Percentiles rank a stretch among this genome's conserved stretches.
Evolutionary conservation across 1,140 invertebrate species (phyloP).

Genomic region (Zaprionus camerounensis): DNA sequence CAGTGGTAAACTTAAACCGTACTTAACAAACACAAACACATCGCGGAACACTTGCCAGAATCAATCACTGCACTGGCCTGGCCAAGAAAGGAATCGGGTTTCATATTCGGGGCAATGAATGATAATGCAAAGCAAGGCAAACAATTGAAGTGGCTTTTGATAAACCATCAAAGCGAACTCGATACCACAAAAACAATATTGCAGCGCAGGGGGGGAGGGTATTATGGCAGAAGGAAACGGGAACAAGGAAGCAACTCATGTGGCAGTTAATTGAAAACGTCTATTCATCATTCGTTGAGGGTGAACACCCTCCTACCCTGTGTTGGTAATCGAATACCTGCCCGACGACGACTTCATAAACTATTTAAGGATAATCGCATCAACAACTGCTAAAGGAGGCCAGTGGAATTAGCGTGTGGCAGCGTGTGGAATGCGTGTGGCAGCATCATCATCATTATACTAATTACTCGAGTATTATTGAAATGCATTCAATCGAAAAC

Average conservation of each 20-base stretch:
- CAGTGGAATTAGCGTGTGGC: slow-evolving; percentile 46
- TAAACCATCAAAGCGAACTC: slow-evolving; percentile 80
- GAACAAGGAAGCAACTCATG: slow-evolving; percentile 55
- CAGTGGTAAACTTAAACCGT: background rate
- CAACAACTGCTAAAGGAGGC: slow-evolving; percentile 31
- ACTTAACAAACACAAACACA: slow-evolving; percentile 30
- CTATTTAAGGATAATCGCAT: slow-evolving; percentile 69
- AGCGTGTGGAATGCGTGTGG: slow-evolving; percentile 60
- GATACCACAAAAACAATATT: slow-evolving; percentile 56
- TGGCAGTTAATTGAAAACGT: slow-evolving; percentile 75
- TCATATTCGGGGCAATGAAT: slow-evolving; percentile 56
- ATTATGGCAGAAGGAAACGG: background rate
- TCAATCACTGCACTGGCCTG: slow-evolving; percentile 32
- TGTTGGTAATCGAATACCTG: slow-evolving; percentile 72
- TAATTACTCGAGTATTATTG: slow-evolving; percentile 84
- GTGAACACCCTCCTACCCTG: background rate
- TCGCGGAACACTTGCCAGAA: slow-evolving; percentile 44
- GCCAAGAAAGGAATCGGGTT: slow-evolving; percentile 42
- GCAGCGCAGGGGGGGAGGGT: background rate
- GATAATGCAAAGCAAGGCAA: slow-evolving; percentile 62
- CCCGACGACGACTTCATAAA: slow-evolving; percentile 32
- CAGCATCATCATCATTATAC: slow-evolving; percentile 77
- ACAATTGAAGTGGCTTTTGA: slow-evolving; percentile 82
- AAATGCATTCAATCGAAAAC: slow-evolving; percentile 77
- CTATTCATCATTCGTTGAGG: slow-evolving; percentile 68